Base-by-base conservation (phyloP, 2,888 invertebrate species). In the Xestia c-nigrum region DNA sequence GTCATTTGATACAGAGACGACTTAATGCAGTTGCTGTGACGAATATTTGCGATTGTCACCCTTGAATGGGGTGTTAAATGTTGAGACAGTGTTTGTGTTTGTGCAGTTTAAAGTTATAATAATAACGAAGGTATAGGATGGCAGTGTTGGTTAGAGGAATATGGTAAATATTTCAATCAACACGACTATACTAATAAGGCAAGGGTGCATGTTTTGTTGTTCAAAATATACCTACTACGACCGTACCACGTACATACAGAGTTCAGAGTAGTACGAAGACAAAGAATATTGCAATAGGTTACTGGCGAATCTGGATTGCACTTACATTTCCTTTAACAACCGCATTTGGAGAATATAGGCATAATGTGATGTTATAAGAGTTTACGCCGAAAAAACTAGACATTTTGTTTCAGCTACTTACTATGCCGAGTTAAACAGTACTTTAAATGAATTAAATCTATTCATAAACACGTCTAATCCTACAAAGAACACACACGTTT, bases 11-110 rank as follows among this genome's bases (percentile, higher is more conserved):
- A 92, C 88, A 76, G 78, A 84, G 88, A 87, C 85, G 78, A 84
- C 81, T 87, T 91, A 91, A 91, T 91, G 91, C 88, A 90, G 89
- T 91, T 89, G 87, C 89, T 88, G 87, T 87, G 88, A 85, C 85
- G 82, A 68, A 86, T 87, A 85, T 85, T 88, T 87, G 82, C 83
- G 68, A 82, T 71, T 70, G 75, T 57, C 74, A 71, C 78, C 78
- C 81, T 70, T 64, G 50, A 50, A 6, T 63, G 3, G 81, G 81
- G 73, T 65, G 83, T 67, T 24, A 47, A 72, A 75, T 81, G 72
- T 50, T 16, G 66, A 21, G n/a, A 67, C 21, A n/a, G 43, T 40
- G 59, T 74, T 71, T 71, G 19, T 68, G 67, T 83, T 71, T 69
- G 55, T 46, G n/a, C 6, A 46, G 55, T 78, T 69, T 69, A 31